Evolutionary conservation across 2,797 vertebrate species (phyloP), one percentile per base, ranked within the genome.

Genomic region (Loris lydekkerianus): DNA sequence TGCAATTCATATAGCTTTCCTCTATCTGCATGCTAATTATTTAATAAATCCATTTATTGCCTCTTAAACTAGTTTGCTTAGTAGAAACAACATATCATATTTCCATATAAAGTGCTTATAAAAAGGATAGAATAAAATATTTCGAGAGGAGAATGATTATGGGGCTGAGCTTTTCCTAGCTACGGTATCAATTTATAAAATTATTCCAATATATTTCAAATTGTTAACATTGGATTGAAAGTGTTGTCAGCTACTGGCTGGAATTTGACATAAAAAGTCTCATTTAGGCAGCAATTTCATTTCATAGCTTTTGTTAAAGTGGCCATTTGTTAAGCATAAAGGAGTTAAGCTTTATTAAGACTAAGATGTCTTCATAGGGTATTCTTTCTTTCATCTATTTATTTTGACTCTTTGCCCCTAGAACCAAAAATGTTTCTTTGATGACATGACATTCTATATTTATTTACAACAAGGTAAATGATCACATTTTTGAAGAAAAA

Each of bases 1-100:
- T 76, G 23, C 67, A 63, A 96, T 63, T 88, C 31, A 81, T 49
- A 27, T 94, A 90, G 53, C 56, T 96, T 95, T 69, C 49, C 77
- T 94, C 93, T 93, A 77, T 73, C 75, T 97, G 82, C 91, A 91
- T 94, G 37, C 13, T 73, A 97, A 92, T 92, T 90, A 72, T 69
- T 96, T 96, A 96, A 96, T 95, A 95, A 85, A 97, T 93, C 53
- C 81, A 96, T 82, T 97, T 95, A 97, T 96, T 60, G n/a, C 82
- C 67, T 49, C 20, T 60, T 85, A 92, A 94, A 93, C 43, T 93
- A 80, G 65, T 93, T 96, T 96, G 76, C 95, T 95, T 96, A 98
- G 96, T 67, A 92, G 88, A 76, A 93, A 76, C 18, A 95, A 76
- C 0, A 0, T 94, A 92, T 80, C 87, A 53, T 93, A 94, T 96